A percentile compares a stretch with the other conserved stretches of the same genome.
phyloP scores from a whole-genome alignment of 2,113 vertebrate species.

The Passer domesticus region DNA sequence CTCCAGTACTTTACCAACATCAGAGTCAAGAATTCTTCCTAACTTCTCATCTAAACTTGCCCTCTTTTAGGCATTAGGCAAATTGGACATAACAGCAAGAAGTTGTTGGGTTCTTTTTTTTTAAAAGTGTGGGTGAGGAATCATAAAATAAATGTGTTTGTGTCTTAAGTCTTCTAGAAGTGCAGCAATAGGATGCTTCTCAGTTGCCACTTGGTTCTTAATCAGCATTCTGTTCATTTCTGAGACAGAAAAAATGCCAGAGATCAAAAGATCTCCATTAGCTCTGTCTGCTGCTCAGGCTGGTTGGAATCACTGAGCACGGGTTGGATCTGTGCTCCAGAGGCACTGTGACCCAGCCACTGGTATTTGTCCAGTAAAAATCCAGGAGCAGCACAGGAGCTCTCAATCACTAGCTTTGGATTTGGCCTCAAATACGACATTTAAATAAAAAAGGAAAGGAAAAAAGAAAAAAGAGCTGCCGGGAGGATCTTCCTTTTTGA shows the following conservation, averaged over 20 bases:
- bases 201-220: neutral
- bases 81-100: neutral
- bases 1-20: too few relatives aligned
- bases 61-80: neutral
- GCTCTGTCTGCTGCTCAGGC: neutral
- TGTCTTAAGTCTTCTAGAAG: neutral
- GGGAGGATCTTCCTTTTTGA: slow-evolving; percentile 8
- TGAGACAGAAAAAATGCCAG: neutral
- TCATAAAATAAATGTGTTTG: neutral
- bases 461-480: neutral
- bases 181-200: neutral
- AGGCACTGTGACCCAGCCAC: neutral
- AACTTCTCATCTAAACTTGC: neutral
- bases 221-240: neutral
- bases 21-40: neutral
- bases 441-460: neutral
- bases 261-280: neutral
- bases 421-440: neutral
- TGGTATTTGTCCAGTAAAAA: neutral
- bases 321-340: neutral
- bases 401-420: neutral
- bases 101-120: neutral
- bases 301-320: neutral
- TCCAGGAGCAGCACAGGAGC: neutral
- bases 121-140: neutral